Conservation (phyloP, 1,140 invertebrate species). For the Drosophila santomea region DNA sequence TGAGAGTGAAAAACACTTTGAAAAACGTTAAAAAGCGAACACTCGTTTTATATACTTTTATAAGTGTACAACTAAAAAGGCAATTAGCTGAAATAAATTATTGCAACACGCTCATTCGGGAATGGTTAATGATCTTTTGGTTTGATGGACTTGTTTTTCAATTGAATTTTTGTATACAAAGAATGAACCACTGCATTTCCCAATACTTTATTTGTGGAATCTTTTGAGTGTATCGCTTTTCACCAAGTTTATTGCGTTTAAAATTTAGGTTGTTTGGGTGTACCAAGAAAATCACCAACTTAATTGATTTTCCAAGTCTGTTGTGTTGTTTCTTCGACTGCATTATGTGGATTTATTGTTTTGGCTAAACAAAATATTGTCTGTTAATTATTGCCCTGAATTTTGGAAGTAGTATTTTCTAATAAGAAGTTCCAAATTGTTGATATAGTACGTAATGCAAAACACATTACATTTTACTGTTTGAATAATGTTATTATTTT, state of each 20-base stretch:
- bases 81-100: neutral
- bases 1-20: conserved; percentile 40
- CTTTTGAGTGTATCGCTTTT: conserved; percentile 14
- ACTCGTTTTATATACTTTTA: conserved; percentile 4
- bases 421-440: too few relatives aligned
- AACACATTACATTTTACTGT: too few relatives aligned
- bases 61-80: neutral
- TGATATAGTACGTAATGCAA: too few relatives aligned
- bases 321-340: too few relatives aligned
- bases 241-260: conserved; percentile 3
- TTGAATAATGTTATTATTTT: too few relatives aligned
- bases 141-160: neutral
- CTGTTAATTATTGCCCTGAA: neutral
- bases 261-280: conserved; percentile 1
- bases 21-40: conserved; percentile 1
- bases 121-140: neutral
- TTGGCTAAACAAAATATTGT: neutral
- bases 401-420: neutral
- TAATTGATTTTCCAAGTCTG: neutral
- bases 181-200: conserved; percentile 2
- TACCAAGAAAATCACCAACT: neutral
- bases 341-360: neutral
- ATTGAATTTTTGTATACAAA: conserved; percentile 11
- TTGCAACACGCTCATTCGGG: neutral
- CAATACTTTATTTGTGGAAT: neutral